Evolutionary conservation across 2,113 vertebrate genomes (phyloP).

Genomic region (Caranx melampygus): DNA sequence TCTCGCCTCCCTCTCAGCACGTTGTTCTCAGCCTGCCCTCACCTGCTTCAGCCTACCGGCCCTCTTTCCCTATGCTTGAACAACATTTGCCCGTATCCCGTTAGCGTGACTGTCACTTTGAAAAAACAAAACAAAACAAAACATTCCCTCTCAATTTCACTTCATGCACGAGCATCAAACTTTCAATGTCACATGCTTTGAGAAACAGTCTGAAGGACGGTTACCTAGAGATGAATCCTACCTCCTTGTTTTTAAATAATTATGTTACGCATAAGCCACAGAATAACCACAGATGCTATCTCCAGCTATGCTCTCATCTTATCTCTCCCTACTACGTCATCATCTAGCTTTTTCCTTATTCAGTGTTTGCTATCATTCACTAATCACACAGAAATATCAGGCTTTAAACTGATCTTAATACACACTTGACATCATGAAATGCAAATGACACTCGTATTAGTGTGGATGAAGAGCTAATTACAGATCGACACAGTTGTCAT

Average conservation of each 20-base stretch:
- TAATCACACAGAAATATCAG: neutral
- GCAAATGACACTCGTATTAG: neutral
- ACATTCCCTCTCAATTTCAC: neutral
- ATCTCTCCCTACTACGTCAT: neutral
- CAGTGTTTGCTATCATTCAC: neutral
- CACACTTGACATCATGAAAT: neutral
- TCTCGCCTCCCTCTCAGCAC: conserved; percentile 57
- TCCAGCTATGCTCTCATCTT: neutral
- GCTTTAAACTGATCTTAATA: neutral
- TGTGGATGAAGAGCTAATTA: neutral
- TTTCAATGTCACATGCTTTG: neutral
- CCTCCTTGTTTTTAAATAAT: neutral
- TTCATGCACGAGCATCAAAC: neutral
- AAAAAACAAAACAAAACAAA: neutral
- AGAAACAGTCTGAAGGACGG: neutral
- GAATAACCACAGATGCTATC: neutral
- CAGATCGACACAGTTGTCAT: too few relatives aligned
- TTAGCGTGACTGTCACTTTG: neutral
- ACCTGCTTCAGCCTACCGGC: conserved; percentile 40
- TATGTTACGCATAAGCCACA: neutral
- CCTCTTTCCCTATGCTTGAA: neutral
- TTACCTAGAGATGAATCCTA: neutral
- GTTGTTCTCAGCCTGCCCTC: conserved; percentile 35
- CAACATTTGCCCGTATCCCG: neutral
- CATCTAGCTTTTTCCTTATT: neutral